phyloP scores from a whole-genome alignment of 2,113 vertebrate species.

The Daboia siamensis region DNA sequence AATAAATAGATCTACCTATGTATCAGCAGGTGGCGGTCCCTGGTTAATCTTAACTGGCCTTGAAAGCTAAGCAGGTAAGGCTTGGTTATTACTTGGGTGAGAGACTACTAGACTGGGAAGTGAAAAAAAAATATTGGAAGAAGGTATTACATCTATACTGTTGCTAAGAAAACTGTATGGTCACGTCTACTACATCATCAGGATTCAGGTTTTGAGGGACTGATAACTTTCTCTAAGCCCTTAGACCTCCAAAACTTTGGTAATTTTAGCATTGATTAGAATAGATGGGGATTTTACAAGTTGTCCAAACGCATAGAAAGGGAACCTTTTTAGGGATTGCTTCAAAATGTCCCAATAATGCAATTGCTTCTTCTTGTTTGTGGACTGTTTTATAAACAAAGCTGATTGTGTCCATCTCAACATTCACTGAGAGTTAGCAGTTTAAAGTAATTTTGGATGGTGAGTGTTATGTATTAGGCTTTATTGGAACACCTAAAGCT shows the following conservation, averaged over 20 bases:
- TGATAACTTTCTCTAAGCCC: not conserved
- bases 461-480: too few species aligned
- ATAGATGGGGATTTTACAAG: not conserved
- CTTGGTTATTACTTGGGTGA: not conserved
- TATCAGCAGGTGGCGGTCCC: not conserved
- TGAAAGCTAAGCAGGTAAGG: not conserved
- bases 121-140: not conserved
- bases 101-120: not conserved
- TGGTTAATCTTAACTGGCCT: not conserved
- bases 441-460: not conserved
- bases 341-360: not conserved
- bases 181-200: not conserved
- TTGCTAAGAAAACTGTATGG: not conserved
- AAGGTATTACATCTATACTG: not conserved
- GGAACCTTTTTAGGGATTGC: not conserved
- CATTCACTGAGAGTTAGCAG: not conserved
- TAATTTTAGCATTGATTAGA: not conserved
- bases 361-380: not conserved
- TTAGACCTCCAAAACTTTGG: not conserved
- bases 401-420: not conserved
- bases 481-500: too few species aligned
- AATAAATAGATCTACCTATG: not conserved
- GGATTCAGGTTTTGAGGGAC: not conserved
- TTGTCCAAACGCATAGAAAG: not conserved
- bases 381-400: not conserved